phyloP scores from a whole-genome alignment of 2,888 invertebrate species.

The Lasioglossum pauxillum region DNA sequence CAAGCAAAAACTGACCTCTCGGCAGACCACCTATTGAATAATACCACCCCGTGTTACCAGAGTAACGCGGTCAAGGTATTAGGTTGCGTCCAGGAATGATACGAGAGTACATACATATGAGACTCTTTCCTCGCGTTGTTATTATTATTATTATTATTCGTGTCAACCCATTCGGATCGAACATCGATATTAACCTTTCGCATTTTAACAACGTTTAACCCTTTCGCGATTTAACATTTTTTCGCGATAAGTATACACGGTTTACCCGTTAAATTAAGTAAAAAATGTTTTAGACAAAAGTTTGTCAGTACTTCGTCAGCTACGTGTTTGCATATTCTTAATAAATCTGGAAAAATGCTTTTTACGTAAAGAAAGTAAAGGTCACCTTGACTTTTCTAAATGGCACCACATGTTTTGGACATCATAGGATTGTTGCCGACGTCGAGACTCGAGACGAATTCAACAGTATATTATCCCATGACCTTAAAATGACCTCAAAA shows the following conservation, averaged over 20 bases:
- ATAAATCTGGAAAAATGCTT: too few relatives aligned
- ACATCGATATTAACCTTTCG: background rate
- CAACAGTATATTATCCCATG: too few relatives aligned
- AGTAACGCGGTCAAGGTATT: slow-evolving; percentile 44
- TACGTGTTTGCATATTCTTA: too few relatives aligned
- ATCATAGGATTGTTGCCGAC: too few relatives aligned
- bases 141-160: background rate
- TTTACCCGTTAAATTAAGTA: too few relatives aligned
- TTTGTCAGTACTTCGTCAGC: too few relatives aligned
- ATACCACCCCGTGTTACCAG: slow-evolving; percentile 15
- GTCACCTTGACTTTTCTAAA: too few relatives aligned
- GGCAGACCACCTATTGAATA: slow-evolving; percentile 30
- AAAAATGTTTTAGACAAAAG: too few relatives aligned
- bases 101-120: background rate
- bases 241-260: background rate
- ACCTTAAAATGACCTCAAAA: too few relatives aligned
- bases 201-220: background rate
- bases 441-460: too few relatives aligned
- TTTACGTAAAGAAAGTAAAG: too few relatives aligned
- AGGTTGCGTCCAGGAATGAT: background rate
- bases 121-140: background rate
- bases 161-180: background rate
- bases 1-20: slow-evolving; percentile 27
- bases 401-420: too few relatives aligned
- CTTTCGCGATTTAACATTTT: rapidly evolving